These are phyloP conservation scores for Drosophila ficusphila DNA, from an alignment of 1,140 invertebrate genomes.

Conservation along the genomic window DNA sequence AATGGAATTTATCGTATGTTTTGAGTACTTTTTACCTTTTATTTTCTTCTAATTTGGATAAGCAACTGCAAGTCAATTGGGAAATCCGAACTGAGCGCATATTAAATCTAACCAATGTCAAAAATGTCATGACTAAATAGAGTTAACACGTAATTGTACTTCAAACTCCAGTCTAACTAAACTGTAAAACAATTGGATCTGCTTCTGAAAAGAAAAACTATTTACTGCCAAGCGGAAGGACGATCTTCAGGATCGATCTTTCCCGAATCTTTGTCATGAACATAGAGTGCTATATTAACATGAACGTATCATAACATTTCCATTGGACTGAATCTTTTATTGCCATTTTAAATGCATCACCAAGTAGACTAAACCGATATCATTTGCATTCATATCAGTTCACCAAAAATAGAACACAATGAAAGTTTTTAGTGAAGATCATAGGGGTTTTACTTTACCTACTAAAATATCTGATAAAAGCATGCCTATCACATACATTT, in stretches of 20 bases:
- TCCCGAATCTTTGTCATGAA: constrained; percentile 22
- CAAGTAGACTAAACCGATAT: constrained; percentile 63
- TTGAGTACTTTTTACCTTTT: constrained; percentile 11
- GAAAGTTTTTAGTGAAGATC: constrained; percentile 40
- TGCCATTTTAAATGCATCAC: constrained; percentile 74
- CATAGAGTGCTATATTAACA: constrained; percentile 57
- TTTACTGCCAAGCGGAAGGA: constrained; percentile 38
- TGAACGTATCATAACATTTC: constrained; percentile 72
- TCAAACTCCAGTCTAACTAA: constrained; percentile 41
- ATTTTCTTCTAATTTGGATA: background rate
- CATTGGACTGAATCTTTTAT: constrained; percentile 71
- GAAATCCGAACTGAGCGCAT: constrained; percentile 37
- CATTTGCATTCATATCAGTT: constrained; percentile 78
- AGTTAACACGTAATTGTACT: constrained; percentile 36
- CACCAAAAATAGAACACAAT: constrained; percentile 26
- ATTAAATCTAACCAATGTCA: constrained; percentile 28
- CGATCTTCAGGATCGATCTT: constrained; percentile 8
- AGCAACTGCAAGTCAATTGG: constrained; percentile 61
- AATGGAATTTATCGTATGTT: constrained; percentile 66
- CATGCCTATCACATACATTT: background rate
- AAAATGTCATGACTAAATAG: constrained; percentile 38
- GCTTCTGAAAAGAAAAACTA: constrained; percentile 17
- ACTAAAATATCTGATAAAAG: background rate
- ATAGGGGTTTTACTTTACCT: constrained; percentile 30
- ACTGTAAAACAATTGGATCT: constrained; percentile 5